Percentiles rank a stretch among this genome's conserved stretches.
Evolutionary conservation across 2,888 invertebrate genomes (phyloP).

Genomic region (Troglohyphantes excavatus): DNA sequence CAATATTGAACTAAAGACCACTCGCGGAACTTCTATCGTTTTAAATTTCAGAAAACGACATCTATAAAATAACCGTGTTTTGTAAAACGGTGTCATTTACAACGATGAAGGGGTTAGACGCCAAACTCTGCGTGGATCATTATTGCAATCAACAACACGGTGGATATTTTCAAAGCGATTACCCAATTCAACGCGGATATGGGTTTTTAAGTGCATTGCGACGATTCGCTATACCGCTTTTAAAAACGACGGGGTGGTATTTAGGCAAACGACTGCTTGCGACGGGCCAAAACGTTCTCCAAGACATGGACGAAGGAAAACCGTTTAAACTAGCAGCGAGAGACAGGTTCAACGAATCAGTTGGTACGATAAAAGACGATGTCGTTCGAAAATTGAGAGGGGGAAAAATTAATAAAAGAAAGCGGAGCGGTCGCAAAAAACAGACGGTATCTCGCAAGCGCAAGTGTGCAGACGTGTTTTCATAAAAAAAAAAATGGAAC

Average conservation of each 20-base stretch:
- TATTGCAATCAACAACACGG: no score
- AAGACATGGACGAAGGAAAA: conserved; percentile 7
- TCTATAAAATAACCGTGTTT: not conserved
- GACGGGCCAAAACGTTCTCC: not conserved
- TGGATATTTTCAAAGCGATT: no score
- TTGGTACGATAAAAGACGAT: no score
- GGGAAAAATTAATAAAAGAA: not conserved
- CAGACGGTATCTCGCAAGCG: no score
- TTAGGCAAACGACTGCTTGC: conserved; percentile 6
- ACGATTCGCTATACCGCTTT: not conserved
- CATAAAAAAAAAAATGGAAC: conserved; percentile 11
- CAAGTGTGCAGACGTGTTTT: not conserved
- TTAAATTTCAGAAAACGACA: not conserved
- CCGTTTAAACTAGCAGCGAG: not conserved
- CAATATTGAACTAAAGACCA: not conserved
- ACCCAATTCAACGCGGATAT: not conserved
- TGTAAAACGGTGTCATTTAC: not conserved
- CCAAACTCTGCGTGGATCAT: not conserved
- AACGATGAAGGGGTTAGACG: no score
- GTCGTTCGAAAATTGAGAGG: conserved; percentile 33
- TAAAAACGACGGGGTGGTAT: conserved; percentile 1
- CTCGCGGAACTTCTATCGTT: not conserved
- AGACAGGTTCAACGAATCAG: not conserved
- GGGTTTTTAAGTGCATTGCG: conserved; percentile 2
- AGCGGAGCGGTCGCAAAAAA: no score